Base-by-base conservation (phyloP, 2,797 vertebrate genomes). In the Todus mexicanus region DNA sequence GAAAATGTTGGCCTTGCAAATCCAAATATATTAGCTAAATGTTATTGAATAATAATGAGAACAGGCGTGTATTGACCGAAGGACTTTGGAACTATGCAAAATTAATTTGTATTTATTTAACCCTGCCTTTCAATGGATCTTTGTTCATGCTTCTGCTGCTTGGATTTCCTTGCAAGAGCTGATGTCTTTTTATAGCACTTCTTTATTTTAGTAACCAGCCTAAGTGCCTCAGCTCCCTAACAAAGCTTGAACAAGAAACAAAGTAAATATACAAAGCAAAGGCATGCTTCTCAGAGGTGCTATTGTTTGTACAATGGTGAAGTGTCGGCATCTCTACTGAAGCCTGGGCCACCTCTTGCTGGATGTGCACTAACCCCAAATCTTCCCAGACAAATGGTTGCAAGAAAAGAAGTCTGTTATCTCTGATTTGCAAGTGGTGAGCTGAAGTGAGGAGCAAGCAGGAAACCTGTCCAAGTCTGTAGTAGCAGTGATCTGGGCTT, bases 91-190 rank as follows among this genome's bases (percentile, higher is more conserved):
- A 77, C 89, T 73, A 73, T 56, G 79, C 43, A 88, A 96, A 96
- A 95, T 96, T 94, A 95, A 96, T 95, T 97, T 96, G 85, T 95
- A 89, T 94, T 95, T 95, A 90, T 93, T 96, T 97, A 97, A 94
- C 83, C 85, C 85, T 91, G 94, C 87, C 87, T 94, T 90, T 96
- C 93, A 92, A 33, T 84, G 64, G 43, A 79, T 92, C 91, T 95
- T 92, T 91, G 88, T 95, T 96, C 94, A 31, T 80, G 87, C 92
- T 96, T 79, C 87, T 94, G 79, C 77, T 73, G 82, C 81, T 89
- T 77, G 93, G 84, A 92, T 95, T 89, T 78, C 78, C 85, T 93
- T 84, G 87, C 82, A 95, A 85, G 75, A 86, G 54, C 93, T 86
- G 87, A 94, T 95, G 45, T 94, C 93, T 92, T 95, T 93, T 94